Evolutionary conservation across 2,888 invertebrate genomes (phyloP), one percentile per base, ranked within the genome.

Genomic region (Plagiodera versicolora): DNA sequence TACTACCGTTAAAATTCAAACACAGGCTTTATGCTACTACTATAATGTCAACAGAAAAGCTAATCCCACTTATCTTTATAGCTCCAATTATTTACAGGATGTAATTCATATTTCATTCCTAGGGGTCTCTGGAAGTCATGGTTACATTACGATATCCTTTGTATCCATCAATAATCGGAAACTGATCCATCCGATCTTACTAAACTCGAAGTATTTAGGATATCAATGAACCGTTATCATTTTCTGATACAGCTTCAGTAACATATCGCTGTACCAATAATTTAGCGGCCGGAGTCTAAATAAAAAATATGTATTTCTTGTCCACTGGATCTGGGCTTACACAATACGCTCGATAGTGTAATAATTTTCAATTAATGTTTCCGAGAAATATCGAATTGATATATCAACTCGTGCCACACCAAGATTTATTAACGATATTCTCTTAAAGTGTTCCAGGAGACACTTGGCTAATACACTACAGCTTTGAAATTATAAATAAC

Each of bases 21-120:
- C 63, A 60, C 45, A 39, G 52, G 51, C 54, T 61, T 63, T 60
- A 64, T 60, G 52, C 62, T 50, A 61, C 61, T 56, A 63, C 60
- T 63, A 61, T 58, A 60, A 58, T 61, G 64, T 63, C 66, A 64
- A 64, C 63, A 64, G 53, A 59, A 65, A 62, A 60, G 63, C 49
- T 63, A 67, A 69, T 70, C 67, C n/a, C 67, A 60, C 65, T 67
- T 69, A 70, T 70, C 70, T 70, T 70, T 70, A 70, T 62, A 64
- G 56, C 67, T 55, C 60, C 63, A 67, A 67, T 67, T 64, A 62
- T 63, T 67, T 67, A 70, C 69, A 70, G 71, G 71, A 71, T 70
- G 71, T 68, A 63, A 65, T 67, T 67, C 64, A 65, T 68, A 63
- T 64, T 67, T 67, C 64, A 63, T 66, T 64, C 53, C 48, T 54